Evolutionary conservation across 2,113 vertebrate genomes (phyloP).

Genomic region (Sus scrofa): DNA sequence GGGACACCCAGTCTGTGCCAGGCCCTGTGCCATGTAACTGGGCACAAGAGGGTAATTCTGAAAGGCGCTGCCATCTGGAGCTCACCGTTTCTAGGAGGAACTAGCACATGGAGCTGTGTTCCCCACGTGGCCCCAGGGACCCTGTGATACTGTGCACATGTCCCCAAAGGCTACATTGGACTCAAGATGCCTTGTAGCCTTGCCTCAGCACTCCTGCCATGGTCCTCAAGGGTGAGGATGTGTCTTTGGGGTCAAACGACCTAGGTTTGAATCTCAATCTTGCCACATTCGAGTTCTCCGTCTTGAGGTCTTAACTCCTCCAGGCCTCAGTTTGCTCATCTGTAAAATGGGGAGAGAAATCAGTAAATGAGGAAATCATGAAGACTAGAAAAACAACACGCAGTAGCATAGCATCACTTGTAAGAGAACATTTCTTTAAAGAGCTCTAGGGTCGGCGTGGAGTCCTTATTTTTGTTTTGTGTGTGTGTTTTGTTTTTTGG

Average conservation of each 20-base stretch:
- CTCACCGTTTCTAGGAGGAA: not conserved
- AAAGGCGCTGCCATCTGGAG: not conserved
- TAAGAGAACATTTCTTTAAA: not conserved
- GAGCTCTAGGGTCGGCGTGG: not conserved
- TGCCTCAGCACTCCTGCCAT: rapidly evolving
- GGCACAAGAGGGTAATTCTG: not conserved
- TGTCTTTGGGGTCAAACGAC: not conserved
- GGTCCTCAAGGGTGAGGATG: not conserved
- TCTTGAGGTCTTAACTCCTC: not conserved
- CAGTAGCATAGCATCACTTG: not conserved
- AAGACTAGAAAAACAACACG: not conserved
- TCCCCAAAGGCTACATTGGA: not conserved
- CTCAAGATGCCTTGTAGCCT: not conserved
- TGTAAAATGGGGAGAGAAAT: not conserved
- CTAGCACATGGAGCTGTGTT: not conserved
- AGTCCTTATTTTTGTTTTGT: not conserved
- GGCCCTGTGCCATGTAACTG: not conserved
- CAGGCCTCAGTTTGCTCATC: not conserved
- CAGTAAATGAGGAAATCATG: not conserved
- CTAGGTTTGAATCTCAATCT: not conserved
- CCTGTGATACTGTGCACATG: not conserved
- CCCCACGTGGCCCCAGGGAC: rapidly evolving
- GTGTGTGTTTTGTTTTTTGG: too few relatives aligned
- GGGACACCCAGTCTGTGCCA: not conserved
- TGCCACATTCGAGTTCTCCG: not conserved